Percentiles rank a stretch among this genome's conserved stretches.
These are phyloP conservation scores for Rhagoletis pomonella DNA, from an alignment of 1,140 invertebrate species.

Conservation along the genomic window DNA sequence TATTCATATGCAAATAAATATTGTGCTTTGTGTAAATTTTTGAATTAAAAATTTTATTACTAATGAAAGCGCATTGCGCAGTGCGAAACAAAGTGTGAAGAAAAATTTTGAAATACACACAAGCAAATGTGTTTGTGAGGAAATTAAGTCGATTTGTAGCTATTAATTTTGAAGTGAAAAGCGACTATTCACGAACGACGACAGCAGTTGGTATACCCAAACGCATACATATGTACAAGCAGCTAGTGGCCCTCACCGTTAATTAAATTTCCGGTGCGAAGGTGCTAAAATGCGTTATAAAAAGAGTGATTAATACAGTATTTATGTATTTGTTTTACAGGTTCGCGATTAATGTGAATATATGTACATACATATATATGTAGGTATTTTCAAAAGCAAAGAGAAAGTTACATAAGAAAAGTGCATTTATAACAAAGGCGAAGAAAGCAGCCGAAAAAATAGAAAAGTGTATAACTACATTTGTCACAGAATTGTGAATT, in stretches of 20 bases:
- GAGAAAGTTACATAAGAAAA: slow-evolving; percentile 37
- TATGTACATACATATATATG: not conserved
- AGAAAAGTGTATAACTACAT: slow-evolving; percentile 2
- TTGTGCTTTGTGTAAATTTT: slow-evolving; percentile 10
- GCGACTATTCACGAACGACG: not conserved
- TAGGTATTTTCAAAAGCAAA: not conserved
- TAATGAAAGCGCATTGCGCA: slow-evolving; percentile 31
- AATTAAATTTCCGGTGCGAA: slow-evolving; percentile 47
- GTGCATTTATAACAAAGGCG: not conserved
- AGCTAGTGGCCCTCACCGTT: slow-evolving; percentile 37
- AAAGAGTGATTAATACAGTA: not conserved
- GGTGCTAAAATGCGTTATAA: slow-evolving; percentile 7
- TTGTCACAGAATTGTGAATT: slow-evolving; percentile 2
- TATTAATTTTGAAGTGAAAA: slow-evolving; percentile 18
- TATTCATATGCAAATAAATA: slow-evolving; percentile 43
- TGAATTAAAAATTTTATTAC: not conserved
- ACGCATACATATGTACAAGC: not conserved
- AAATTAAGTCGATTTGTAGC: not conserved
- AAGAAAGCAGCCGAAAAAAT: not conserved
- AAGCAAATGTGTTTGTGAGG: not conserved
- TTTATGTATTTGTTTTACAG: slow-evolving; percentile 2
- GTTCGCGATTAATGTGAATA: not conserved
- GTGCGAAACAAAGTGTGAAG: slow-evolving; percentile 27
- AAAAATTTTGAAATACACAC: slow-evolving; percentile 13
- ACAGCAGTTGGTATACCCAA: slow-evolving; percentile 22